Evolutionary conservation across 1,140 invertebrate species (phyloP).

Genomic region (Drosophila virilis): DNA sequence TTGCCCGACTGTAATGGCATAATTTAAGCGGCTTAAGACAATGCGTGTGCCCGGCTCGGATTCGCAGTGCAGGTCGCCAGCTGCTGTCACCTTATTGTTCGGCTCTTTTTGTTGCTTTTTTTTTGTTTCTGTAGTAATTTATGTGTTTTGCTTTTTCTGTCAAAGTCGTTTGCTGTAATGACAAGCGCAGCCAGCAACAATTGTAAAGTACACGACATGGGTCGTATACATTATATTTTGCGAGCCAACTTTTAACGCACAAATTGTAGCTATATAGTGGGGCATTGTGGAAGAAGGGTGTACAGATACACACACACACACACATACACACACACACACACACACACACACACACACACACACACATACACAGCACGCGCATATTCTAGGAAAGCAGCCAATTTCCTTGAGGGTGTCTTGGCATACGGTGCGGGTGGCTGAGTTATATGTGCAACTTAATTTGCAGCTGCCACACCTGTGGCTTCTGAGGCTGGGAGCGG

Average conservation of each 20-base stretch:
- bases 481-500: constrained; percentile 45
- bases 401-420: constrained; percentile 65
- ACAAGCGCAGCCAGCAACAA: constrained; percentile 71
- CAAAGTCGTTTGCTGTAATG: constrained; percentile 66
- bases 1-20: constrained; percentile 50
- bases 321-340: too few relatives aligned
- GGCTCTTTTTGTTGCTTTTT: constrained; percentile 3
- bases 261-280: constrained; percentile 29
- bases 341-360: background rate
- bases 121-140: constrained; percentile 34
- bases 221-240: constrained; percentile 70
- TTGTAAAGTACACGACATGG: constrained; percentile 74
- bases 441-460: constrained; percentile 81
- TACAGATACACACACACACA: constrained; percentile 1
- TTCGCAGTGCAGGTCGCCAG: constrained; percentile 33
- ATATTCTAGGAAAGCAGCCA: constrained; percentile 31
- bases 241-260: constrained; percentile 52
- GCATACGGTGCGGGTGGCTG: constrained; percentile 35
- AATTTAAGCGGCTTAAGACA: constrained; percentile 67
- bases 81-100: constrained; percentile 45
- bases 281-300: background rate
- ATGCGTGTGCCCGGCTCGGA: constrained; percentile 25
- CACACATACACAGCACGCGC: background rate
- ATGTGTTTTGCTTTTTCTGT: constrained; percentile 45
- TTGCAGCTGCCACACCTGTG: constrained; percentile 77